A percentile compares a stretch with the other conserved stretches of the same genome.
Conservation (phyloP, 2,113 vertebrate species). For the Baryphthengus martii region DNA sequence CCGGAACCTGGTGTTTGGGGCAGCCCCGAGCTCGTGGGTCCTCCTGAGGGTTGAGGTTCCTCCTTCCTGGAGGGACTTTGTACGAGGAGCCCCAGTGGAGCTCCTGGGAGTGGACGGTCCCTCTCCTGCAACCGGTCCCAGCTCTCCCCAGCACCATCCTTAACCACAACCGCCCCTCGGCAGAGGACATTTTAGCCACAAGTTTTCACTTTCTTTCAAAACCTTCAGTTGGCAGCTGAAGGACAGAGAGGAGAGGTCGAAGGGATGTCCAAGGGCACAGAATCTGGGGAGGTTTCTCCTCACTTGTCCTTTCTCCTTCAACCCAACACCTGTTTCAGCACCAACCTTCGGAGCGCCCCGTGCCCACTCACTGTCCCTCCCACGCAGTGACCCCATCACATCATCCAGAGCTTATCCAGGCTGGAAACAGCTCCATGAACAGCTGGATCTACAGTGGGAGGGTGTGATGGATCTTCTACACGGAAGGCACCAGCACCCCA, state of each 20-base stretch:
- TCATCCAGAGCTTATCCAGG: background rate
- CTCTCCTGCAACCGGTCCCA: background rate
- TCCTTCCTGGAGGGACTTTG: background rate
- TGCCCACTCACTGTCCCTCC: background rate
- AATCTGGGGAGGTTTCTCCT: background rate
- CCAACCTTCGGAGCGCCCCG: background rate
- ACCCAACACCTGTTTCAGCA: background rate
- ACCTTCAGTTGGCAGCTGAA: background rate
- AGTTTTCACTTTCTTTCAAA: background rate
- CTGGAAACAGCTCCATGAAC: background rate
- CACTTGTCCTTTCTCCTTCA: background rate
- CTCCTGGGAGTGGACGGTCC: rapidly evolving
- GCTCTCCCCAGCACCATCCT: background rate
- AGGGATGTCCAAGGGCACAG: background rate
- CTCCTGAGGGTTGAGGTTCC: background rate
- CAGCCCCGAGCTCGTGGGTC: rapidly evolving
- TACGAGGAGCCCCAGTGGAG: background rate
- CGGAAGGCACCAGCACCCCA: background rate
- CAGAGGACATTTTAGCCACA: background rate
- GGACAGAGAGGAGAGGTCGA: background rate
- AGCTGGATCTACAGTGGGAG: background rate
- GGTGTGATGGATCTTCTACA: rapidly evolving
- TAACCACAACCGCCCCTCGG: background rate
- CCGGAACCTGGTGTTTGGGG: rapidly evolving
- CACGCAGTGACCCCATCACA: rapidly evolving